Conservation (phyloP, 2,113 vertebrate genomes). For the Zosterops pallidus region DNA sequence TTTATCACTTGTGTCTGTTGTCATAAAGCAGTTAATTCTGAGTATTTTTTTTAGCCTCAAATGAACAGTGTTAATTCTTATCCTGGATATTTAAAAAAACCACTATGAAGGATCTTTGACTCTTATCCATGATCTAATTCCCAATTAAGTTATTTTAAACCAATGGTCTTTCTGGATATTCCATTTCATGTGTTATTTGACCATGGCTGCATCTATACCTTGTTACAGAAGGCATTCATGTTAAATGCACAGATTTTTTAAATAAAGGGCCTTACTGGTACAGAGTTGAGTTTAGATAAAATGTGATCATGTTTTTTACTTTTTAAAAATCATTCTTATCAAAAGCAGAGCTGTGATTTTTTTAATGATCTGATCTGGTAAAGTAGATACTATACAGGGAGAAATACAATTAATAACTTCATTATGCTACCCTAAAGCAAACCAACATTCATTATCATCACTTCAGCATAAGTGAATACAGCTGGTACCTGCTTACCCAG, state of each 20-base stretch:
- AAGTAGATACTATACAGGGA: not conserved
- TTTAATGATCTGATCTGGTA: not conserved
- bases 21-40: not conserved
- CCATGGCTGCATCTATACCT: not conserved
- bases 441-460: not conserved
- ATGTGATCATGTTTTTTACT: not conserved
- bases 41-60: not conserved
- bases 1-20: not conserved
- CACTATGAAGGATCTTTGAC: not conserved
- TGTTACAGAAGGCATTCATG: not conserved
- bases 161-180: not conserved
- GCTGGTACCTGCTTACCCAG: not conserved
- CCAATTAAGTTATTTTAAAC: not conserved
- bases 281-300: constrained; percentile 1
- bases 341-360: constrained; percentile 20
- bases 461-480: not conserved
- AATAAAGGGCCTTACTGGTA: constrained; percentile 16
- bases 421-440: not conserved
- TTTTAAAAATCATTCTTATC: not conserved
- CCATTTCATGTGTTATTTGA: not conserved
- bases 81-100: not conserved
- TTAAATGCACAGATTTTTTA: not conserved
- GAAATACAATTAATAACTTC: not conserved
- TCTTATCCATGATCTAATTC: not conserved
- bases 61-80: constrained; percentile 21